Evolutionary conservation across 2,113 vertebrate genomes (phyloP), one percentile per base, ranked within the genome.

Genomic region (Dicrurus megarhynchus): DNA sequence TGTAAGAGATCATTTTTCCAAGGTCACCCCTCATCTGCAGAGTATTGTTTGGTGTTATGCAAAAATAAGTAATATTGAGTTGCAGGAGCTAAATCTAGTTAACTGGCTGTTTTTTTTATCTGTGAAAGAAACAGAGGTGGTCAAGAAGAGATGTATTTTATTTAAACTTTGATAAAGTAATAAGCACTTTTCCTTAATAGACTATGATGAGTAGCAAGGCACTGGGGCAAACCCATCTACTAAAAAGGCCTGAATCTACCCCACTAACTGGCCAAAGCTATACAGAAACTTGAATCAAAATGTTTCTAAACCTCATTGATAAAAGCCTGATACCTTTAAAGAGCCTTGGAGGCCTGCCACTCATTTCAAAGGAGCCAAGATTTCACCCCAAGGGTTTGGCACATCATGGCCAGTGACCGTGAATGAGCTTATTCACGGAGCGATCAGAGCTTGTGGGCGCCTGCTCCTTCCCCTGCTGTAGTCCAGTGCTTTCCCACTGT

Each of bases 361-460:
- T 64, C 33, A 17, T 83, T 86, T 64, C 50, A 80, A 27, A 86
- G 55, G 35, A 93, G 92, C 92, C 92, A 95, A 57, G 75, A 47
- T 92, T 95, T 95, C 71, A 64, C 85, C 83, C 87, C 68, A 80
- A 74, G 82, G 27, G 50, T 84, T 84, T 95, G 88, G 87, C 35
- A 70, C 75, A 47, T 37, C 1, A 0, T 28, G 56, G 55, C 44
- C 56, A 21, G 60, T n/a, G 80, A 37, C 71, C 0, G 0, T 93
- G 83, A 97, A 93, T 94, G 93, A 77, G 27, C 41, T 94, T 63
- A 90, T 96, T 96, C 76, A 90, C 0, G 0, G 75, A 82, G 57
- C 1, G 0, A 39, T 41, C 18, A 8, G 69, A 91, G 84, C 76
- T 74, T 21, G 70, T 30, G 71, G 75, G 85, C 0, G 4, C 50